These are phyloP conservation scores for Nettapus auritus DNA, from an alignment of 2,113 vertebrate genomes.

Conservation along the genomic window DNA sequence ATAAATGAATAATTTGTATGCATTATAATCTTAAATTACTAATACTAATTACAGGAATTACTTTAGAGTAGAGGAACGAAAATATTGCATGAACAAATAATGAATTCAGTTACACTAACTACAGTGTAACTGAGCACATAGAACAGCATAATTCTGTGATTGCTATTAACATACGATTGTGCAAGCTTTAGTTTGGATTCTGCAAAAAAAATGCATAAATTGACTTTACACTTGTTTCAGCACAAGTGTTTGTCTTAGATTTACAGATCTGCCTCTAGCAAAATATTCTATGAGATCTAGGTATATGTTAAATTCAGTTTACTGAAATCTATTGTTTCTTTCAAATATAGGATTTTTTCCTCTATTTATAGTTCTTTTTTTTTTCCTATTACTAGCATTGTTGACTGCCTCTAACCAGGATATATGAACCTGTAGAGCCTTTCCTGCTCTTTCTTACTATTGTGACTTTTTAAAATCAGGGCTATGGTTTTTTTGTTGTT, in stretches of 20 bases:
- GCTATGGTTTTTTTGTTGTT: not conserved
- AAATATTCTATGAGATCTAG: not conserved
- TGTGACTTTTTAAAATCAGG: not conserved
- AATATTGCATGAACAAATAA: constrained; percentile 31
- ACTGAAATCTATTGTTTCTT: not conserved
- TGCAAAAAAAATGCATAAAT: not conserved
- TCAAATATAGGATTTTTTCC: not conserved
- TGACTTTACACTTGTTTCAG: not conserved
- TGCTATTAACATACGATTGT: not conserved
- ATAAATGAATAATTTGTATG: not conserved
- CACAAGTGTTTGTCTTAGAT: not conserved
- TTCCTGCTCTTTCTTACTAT: not conserved
- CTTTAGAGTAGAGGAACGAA: not conserved
- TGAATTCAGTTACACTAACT: not conserved
- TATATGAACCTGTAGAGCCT: not conserved
- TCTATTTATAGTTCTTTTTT: not conserved
- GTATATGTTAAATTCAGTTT: not conserved
- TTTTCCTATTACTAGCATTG: not conserved
- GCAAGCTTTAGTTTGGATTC: not conserved
- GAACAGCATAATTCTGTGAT: not conserved
- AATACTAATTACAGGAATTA: constrained; percentile 18
- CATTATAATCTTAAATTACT: constrained; percentile 14
- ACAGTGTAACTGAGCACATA: not conserved
- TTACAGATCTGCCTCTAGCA: not conserved
- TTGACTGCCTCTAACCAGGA: not conserved